These are phyloP conservation scores for Pheosia tremula DNA, from an alignment of 2,888 invertebrate species.

Conservation along the genomic window DNA sequence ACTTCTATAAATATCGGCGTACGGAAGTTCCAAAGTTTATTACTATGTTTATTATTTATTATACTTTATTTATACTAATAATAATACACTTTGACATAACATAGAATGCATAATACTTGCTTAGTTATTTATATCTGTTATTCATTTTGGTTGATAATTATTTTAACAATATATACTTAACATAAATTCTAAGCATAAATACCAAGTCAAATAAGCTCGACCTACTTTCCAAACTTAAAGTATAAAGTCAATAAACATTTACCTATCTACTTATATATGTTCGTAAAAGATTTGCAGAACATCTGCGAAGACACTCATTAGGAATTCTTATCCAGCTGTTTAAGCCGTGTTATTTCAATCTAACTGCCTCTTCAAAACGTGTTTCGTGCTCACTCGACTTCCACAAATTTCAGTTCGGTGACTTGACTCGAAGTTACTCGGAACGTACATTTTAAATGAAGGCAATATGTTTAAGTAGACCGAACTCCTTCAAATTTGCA, in stretches of 20 bases:
- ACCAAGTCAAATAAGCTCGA: not conserved
- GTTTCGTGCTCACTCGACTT: constrained; percentile 20
- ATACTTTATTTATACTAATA: too few species aligned
- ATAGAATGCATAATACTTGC: too few species aligned
- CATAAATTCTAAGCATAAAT: not conserved
- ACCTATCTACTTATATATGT: too few species aligned
- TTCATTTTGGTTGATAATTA: too few species aligned
- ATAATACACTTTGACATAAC: too few species aligned
- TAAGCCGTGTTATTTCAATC: constrained; percentile 3
- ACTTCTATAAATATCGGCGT: too few species aligned
- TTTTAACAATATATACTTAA: too few species aligned
- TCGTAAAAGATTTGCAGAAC: not conserved
- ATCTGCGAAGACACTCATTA: not conserved
- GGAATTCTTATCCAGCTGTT: not conserved
- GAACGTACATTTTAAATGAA: constrained; percentile 46
- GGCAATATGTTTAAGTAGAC: constrained; percentile 41
- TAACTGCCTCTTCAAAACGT: constrained; percentile 4
- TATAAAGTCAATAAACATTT: not conserved
- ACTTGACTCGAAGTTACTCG: constrained; percentile 30
- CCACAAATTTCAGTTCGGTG: constrained; percentile 27
- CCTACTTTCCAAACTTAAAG: not conserved
- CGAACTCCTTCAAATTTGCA: constrained; percentile 25
- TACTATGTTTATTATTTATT: too few species aligned
- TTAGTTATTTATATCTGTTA: too few species aligned
- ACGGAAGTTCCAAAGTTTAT: too few species aligned